Evolutionary conservation across 2,797 vertebrate species (phyloP).

Genomic region (Helicolenus hilgendorfi): DNA sequence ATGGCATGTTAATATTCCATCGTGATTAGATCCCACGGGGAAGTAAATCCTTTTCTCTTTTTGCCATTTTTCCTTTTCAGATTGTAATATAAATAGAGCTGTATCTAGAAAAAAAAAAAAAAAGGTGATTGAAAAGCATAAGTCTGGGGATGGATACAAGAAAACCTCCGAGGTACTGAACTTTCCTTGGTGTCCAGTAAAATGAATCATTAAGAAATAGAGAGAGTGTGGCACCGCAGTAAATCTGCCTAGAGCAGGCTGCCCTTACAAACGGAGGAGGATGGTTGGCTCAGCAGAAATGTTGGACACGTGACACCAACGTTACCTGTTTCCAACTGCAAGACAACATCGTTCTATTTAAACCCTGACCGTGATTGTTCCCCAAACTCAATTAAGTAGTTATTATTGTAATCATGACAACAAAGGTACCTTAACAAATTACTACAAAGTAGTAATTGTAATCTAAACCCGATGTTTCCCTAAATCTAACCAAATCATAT

Average conservation of each 20-base stretch:
- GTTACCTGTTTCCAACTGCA: background rate
- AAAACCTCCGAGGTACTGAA: background rate
- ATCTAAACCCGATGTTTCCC: background rate
- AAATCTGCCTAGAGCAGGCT: background rate
- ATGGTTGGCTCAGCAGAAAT: background rate
- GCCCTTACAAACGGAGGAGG: background rate
- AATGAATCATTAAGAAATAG: conserved; percentile 10
- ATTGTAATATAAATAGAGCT: background rate
- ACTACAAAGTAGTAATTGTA: background rate
- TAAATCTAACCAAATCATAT: background rate
- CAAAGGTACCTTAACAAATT: background rate
- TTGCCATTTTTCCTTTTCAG: background rate
- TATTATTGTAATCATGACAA: background rate
- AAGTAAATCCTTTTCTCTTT: conserved; percentile 26
- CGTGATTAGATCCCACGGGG: conserved; percentile 25
- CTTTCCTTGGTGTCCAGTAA: background rate
- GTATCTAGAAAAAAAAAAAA: background rate
- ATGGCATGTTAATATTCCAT: conserved; percentile 53
- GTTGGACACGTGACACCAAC: background rate
- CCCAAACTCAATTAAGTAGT: background rate
- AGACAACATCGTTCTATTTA: background rate
- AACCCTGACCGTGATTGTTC: background rate
- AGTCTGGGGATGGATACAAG: background rate
- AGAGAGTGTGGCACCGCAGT: background rate
- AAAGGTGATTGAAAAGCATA: background rate